Conservation (phyloP, 2,888 invertebrate genomes). For the Drosophila neutralis region DNA sequence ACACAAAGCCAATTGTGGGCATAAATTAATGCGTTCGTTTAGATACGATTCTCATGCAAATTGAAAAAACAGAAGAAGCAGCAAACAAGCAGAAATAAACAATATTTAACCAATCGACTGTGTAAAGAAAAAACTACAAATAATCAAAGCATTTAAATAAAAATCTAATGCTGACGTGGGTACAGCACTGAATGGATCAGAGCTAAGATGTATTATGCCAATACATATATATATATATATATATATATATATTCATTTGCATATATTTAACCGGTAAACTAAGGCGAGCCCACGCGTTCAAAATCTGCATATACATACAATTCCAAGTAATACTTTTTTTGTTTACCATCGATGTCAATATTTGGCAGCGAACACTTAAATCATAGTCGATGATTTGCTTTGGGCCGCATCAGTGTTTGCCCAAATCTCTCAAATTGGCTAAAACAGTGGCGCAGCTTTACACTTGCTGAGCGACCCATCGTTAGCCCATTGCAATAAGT, state of each 20-base stretch:
- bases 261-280: slow-evolving; percentile 31
- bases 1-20: slow-evolving; percentile 71
- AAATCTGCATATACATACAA: slow-evolving; percentile 14
- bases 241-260: not conserved
- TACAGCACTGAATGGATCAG: slow-evolving; percentile 5
- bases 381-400: slow-evolving; percentile 44
- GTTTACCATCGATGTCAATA: slow-evolving; percentile 69
- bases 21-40: slow-evolving; percentile 79
- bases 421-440: slow-evolving; percentile 16
- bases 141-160: slow-evolving; percentile 36
- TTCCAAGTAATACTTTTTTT: slow-evolving; percentile 41
- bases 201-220: slow-evolving; percentile 3
- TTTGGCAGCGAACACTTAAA: slow-evolving; percentile 58
- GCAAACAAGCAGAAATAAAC: slow-evolving; percentile 38
- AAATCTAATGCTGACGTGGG: slow-evolving; percentile 24
- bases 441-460: slow-evolving; percentile 17
- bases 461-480: slow-evolving; percentile 38
- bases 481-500: slow-evolving; percentile 28
- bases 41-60: slow-evolving; percentile 80
- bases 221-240: not conserved
- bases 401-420: slow-evolving; percentile 25
- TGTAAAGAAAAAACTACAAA: slow-evolving; percentile 44
- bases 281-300: slow-evolving; percentile 33
- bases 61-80: slow-evolving; percentile 47
- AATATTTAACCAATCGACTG: slow-evolving; percentile 51